Evolutionary conservation across 2,113 vertebrate genomes (phyloP).

Genomic region (Lamprotornis superbus): DNA sequence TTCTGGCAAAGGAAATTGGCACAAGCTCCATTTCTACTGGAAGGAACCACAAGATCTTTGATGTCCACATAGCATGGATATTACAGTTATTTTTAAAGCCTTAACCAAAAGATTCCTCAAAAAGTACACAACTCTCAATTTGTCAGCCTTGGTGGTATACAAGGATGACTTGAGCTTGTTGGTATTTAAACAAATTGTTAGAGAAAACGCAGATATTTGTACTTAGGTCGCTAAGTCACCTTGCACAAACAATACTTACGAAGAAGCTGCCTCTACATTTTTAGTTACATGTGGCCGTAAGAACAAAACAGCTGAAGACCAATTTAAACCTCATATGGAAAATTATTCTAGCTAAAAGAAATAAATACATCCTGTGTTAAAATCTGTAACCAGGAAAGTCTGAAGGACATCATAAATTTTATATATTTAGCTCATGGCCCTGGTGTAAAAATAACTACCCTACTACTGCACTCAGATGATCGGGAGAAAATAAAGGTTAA

Average conservation of each 20-base stretch:
- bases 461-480: background rate
- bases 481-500: background rate
- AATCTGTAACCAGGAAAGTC: conserved; percentile 27
- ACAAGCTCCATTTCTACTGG: conserved; percentile 1
- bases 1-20: conserved; percentile 58
- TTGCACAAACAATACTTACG: background rate
- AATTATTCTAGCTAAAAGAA: conserved; percentile 12
- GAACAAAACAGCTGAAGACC: background rate
- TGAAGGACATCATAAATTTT: conserved; percentile 4
- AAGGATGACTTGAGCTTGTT: background rate
- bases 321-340: conserved; percentile 25
- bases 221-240: background rate
- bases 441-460: background rate
- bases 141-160: background rate
- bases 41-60: conserved; percentile 41
- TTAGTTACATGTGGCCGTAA: background rate
- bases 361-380: conserved; percentile 51
- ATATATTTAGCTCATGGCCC: background rate
- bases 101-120: conserved; percentile 9
- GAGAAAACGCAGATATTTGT: background rate
- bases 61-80: background rate
- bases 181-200: conserved; percentile 14
- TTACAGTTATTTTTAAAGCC: conserved; percentile 37
- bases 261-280: background rate
- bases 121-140: background rate